A percentile compares a stretch with the other conserved stretches of the same genome.
phyloP scores from a whole-genome alignment of 2,797 vertebrate species.

The Botia kubotai region DNA sequence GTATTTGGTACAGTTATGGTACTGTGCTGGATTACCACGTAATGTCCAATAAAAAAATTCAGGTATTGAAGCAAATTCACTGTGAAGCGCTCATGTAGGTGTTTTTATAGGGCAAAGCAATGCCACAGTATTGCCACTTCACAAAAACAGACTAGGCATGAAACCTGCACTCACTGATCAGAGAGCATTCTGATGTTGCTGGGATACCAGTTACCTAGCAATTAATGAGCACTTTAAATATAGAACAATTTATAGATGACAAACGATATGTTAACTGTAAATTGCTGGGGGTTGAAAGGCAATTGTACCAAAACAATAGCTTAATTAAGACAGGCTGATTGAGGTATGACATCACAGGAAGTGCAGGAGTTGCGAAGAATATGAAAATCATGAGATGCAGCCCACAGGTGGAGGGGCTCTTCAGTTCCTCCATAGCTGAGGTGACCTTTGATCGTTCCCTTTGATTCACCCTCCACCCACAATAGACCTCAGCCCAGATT shows the following conservation, averaged over 20 bases:
- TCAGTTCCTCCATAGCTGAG: constrained; percentile 24
- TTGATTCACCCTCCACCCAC: constrained; percentile 33
- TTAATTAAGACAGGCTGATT: not conserved
- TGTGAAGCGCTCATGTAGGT: not conserved
- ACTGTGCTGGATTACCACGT: too few relatives aligned
- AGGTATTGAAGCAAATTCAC: not conserved
- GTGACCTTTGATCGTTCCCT: constrained; percentile 54
- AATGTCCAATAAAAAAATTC: too few relatives aligned
- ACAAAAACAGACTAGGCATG: not conserved
- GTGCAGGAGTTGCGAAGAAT: not conserved
- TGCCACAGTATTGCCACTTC: constrained; percentile 1
- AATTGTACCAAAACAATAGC: constrained; percentile 2
- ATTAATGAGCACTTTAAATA: constrained; percentile 8
- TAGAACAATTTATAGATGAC: constrained; percentile 7
- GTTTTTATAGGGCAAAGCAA: not conserved
- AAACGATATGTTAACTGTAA: constrained; percentile 1
- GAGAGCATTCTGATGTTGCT: constrained; percentile 16
- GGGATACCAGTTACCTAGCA: constrained; percentile 30
- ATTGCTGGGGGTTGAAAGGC: not conserved
- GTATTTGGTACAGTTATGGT: too few relatives aligned
- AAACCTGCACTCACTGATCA: constrained; percentile 1
- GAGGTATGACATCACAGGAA: constrained; percentile 4
- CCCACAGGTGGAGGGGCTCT: constrained; percentile 19
- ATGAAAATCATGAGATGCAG: constrained; percentile 20
- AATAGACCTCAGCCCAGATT: constrained; percentile 21